Evolutionary conservation across 2,888 invertebrate genomes (phyloP).

Genomic region (Brenthis daphne): DNA sequence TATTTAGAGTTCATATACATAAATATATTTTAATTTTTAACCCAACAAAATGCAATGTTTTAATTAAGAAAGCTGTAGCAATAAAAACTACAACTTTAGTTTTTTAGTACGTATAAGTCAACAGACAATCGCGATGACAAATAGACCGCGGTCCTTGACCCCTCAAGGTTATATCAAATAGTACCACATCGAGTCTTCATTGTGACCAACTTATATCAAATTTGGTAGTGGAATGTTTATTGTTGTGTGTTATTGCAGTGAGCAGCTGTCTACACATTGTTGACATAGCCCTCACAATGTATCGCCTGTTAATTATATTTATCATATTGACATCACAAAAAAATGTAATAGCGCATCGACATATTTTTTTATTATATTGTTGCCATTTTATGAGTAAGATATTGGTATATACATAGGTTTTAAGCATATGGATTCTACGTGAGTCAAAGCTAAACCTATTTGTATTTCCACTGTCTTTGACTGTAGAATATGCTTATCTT

Average conservation of each 20-base stretch:
- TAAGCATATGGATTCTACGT: too few species aligned
- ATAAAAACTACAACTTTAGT: constrained; percentile 29
- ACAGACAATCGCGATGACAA: constrained; percentile 37
- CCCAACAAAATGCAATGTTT: too few species aligned
- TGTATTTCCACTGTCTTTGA: too few species aligned
- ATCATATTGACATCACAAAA: not conserved
- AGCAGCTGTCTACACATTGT: constrained; percentile 35
- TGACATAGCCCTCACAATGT: constrained; percentile 28
- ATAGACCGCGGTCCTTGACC: constrained; percentile 46
- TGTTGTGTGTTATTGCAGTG: constrained; percentile 38
- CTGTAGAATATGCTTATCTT: too few species aligned
- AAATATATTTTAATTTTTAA: too few species aligned
- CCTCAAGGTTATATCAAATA: constrained; percentile 45
- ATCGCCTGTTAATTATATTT: not conserved
- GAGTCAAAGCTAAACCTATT: too few species aligned
- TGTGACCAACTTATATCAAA: constrained; percentile 36
- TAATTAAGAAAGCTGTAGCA: not conserved
- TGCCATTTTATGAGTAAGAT: too few species aligned
- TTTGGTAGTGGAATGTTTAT: constrained; percentile 44
- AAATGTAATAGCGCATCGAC: too few species aligned
- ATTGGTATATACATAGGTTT: too few species aligned
- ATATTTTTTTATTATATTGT: too few species aligned
- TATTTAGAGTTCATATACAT: too few species aligned
- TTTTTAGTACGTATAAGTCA: constrained; percentile 29
- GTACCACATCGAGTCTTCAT: constrained; percentile 21